phyloP scores from a whole-genome alignment of 2,888 invertebrate genomes.

The Lymantria monacha region DNA sequence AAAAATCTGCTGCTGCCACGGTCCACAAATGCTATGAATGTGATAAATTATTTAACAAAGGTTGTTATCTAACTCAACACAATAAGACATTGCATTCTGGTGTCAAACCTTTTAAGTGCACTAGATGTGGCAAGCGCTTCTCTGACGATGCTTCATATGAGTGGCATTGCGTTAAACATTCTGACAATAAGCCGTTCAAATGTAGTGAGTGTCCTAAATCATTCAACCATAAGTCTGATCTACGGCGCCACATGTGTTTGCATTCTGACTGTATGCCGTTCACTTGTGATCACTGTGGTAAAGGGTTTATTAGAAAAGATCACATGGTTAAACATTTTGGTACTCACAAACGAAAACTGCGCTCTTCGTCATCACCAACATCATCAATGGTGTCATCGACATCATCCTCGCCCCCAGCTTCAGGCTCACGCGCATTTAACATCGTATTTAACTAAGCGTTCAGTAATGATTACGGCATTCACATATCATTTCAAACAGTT shows the following conservation, averaged over 20 bases:
- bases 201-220: slow-evolving; percentile 93
- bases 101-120: slow-evolving; percentile 92
- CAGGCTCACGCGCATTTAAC: slow-evolving; percentile 11
- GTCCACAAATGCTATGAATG: slow-evolving; percentile 90
- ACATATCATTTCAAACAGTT: slow-evolving; percentile 54
- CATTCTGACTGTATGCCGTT: slow-evolving; percentile 94
- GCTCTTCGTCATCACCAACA: slow-evolving; percentile 54
- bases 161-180: slow-evolving; percentile 89
- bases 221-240: slow-evolving; percentile 95
- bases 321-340: slow-evolving; percentile 94
- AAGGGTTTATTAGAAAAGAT: slow-evolving; percentile 94
- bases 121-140: slow-evolving; percentile 93
- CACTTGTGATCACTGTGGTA: slow-evolving; percentile 90
- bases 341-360: slow-evolving; percentile 86
- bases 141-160: slow-evolving; percentile 86
- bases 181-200: slow-evolving; percentile 92
- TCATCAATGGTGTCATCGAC: slow-evolving; percentile 47
- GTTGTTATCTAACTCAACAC: slow-evolving; percentile 94
- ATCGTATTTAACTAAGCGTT: slow-evolving; percentile 18
- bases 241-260: slow-evolving; percentile 92
- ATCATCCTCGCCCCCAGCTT: slow-evolving; percentile 33
- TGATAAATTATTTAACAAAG: slow-evolving; percentile 91
- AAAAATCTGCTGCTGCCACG: slow-evolving; percentile 51
- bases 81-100: slow-evolving; percentile 94
- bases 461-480: slow-evolving; percentile 18